These are phyloP conservation scores for Drosophila sulfurigaster DNA, from an alignment of 1,140 invertebrate genomes.

Conservation along the genomic window DNA sequence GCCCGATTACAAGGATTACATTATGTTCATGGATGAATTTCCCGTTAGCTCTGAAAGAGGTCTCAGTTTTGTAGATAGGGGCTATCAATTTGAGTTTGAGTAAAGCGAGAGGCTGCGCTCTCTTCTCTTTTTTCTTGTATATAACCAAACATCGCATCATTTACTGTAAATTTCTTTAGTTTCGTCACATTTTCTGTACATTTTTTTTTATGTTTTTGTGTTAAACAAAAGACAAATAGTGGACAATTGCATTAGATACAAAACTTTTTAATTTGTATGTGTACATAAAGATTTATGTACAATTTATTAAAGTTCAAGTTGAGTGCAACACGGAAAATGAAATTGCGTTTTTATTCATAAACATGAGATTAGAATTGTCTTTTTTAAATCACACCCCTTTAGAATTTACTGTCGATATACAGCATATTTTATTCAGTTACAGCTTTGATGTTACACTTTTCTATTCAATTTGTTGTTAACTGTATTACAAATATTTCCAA, in stretches of 20 bases:
- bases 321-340: constrained; percentile 1
- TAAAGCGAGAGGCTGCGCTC: constrained; percentile 30
- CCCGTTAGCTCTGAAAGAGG: constrained; percentile 67
- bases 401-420: neutral
- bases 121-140: constrained; percentile 31
- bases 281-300: constrained; percentile 32
- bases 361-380: neutral
- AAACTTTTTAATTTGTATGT: constrained; percentile 20
- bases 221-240: constrained; percentile 19
- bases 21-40: constrained; percentile 67
- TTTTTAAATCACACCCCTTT: neutral
- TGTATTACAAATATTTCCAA: constrained; percentile 3
- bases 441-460: neutral
- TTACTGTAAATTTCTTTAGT: constrained; percentile 34
- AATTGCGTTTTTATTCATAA: too few species aligned
- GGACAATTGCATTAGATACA: constrained; percentile 2
- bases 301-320: constrained; percentile 33
- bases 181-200: constrained; percentile 22
- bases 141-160: constrained; percentile 26
- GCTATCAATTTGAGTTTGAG: constrained; percentile 78
- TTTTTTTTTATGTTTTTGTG: constrained; percentile 31
- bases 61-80: constrained; percentile 77
- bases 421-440: neutral
- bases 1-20: constrained; percentile 59
- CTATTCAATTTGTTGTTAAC: neutral